Percentiles rank a stretch among this genome's conserved stretches.
phyloP scores from a whole-genome alignment of 2,797 vertebrate genomes.

The Lagodon rhomboides region DNA sequence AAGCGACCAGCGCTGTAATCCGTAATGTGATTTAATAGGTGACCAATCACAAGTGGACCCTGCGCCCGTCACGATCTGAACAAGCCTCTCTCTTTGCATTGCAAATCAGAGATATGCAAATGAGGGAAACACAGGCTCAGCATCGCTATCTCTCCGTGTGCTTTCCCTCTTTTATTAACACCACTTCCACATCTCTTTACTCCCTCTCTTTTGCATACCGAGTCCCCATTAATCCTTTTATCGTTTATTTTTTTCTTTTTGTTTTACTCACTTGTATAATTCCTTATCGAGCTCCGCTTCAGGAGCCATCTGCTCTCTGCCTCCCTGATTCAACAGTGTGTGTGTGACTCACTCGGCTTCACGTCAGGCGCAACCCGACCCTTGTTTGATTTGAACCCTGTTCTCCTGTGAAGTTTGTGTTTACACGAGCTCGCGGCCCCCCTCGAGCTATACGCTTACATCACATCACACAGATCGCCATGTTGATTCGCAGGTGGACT shows the following conservation, averaged over 20 bases:
- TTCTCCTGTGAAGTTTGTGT: slow-evolving; percentile 39
- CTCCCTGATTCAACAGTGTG: slow-evolving; percentile 39
- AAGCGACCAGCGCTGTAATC: neutral
- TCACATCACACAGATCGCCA: slow-evolving; percentile 45
- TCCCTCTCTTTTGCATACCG: slow-evolving; percentile 9
- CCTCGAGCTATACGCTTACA: slow-evolving; percentile 36
- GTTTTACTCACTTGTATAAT: neutral
- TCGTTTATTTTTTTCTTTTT: neutral
- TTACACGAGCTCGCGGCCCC: slow-evolving; percentile 52
- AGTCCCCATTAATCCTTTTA: slow-evolving; percentile 5
- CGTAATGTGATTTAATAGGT: slow-evolving; percentile 41
- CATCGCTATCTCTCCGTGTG: slow-evolving; percentile 10
- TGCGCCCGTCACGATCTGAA: slow-evolving; percentile 47
- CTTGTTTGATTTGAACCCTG: slow-evolving; percentile 42
- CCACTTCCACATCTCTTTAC: slow-evolving; percentile 7
- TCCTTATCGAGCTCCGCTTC: neutral
- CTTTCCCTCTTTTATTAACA: slow-evolving; percentile 41
- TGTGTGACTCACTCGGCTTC: slow-evolving; percentile 50
- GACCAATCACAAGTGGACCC: slow-evolving; percentile 53
- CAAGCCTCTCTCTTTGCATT: slow-evolving; percentile 69
- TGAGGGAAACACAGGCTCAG: slow-evolving; percentile 34
- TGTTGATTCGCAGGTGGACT: slow-evolving; percentile 44
- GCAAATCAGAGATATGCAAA: slow-evolving; percentile 79
- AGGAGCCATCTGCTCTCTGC: neutral
- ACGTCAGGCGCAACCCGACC: slow-evolving; percentile 6